Base-by-base conservation (phyloP, 1,140 invertebrate genomes). In the Heliothis subflexa region DNA sequence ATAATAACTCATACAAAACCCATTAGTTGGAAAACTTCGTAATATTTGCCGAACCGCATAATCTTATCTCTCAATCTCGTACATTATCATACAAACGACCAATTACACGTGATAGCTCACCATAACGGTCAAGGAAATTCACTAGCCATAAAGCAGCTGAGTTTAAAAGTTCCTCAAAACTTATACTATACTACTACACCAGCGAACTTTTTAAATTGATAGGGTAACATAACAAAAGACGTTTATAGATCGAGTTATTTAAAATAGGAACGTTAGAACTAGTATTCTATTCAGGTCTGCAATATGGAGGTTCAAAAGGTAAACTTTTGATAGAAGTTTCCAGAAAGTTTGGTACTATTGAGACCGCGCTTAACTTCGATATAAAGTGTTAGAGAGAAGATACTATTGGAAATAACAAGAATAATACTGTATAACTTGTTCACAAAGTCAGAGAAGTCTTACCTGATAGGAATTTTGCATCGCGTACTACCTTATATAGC, bases 51-150 rank as follows among this genome's bases (percentile, higher is more conserved):
- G 45, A 45, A 45, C 45, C 9, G 28, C 40, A 47, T 66, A 47
- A 47, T 47, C 40, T 47, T 47, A 66, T 66, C 40, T 64, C 40
- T 16, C 16, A 40, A 66, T 66, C 40, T 18, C 47, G n/a, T 18
- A 16, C 62, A 66, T 66, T 66, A 66, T 47, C 62, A 66, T 66
- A 66, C 16, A 66, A 66, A 66, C 62, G 62, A 66, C 62, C 62
- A 66, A 9, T 47, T 47, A 66, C 40, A 21, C 21, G n/a, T 66
- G 28, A 47, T 21, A 64, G 12, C 55, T 13, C n/a, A 28, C 11
- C 45, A 47, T 47, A 21, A 18, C 62, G 62, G 40, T 47, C 62
- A 66, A 66, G 62, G 40, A 66, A 66, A 66, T 47, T 64, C 62
- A 16, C 62, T 18, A 16, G 13, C 16, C 0, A 45, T 55, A 66